Conservation (phyloP, 2,888 invertebrate genomes). For the Clivina fossor region DNA sequence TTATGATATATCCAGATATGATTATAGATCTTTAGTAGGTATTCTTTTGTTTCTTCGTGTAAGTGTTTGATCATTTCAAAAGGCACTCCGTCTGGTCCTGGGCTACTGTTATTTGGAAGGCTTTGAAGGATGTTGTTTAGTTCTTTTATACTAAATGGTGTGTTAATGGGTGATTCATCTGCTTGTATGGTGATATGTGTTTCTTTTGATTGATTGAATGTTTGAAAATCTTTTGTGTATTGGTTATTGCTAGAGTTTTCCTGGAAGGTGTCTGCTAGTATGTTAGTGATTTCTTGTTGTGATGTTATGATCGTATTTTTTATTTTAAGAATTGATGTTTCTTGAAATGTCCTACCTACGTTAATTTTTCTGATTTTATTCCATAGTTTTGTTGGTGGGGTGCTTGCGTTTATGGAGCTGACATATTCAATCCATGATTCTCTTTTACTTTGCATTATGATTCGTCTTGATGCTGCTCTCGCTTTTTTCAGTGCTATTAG, state of each 20-base stretch:
- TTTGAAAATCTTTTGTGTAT: background rate
- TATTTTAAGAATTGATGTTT: too few relatives aligned
- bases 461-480: too few relatives aligned
- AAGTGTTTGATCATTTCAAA: constrained; percentile 13
- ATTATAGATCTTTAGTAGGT: constrained; percentile 3
- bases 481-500: too few relatives aligned
- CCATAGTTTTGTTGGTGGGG: too few relatives aligned
- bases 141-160: background rate
- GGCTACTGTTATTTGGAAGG: constrained; percentile 4
- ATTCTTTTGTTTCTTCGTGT: background rate
- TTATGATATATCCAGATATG: constrained; percentile 5
- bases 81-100: constrained; percentile 7
- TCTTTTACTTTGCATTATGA: too few relatives aligned
- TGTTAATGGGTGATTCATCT: background rate
- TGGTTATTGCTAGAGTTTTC: background rate
- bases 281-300: background rate
- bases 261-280: background rate
- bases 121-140: background rate
- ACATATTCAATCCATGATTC: too few relatives aligned
- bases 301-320: too few relatives aligned
- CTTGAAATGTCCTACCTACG: too few relatives aligned
- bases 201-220: background rate
- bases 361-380: too few relatives aligned
- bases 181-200: background rate
- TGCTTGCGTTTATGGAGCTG: too few relatives aligned